Evolutionary conservation across 2,113 vertebrate species (phyloP).

Genomic region (Brienomyrus longianalis): DNA sequence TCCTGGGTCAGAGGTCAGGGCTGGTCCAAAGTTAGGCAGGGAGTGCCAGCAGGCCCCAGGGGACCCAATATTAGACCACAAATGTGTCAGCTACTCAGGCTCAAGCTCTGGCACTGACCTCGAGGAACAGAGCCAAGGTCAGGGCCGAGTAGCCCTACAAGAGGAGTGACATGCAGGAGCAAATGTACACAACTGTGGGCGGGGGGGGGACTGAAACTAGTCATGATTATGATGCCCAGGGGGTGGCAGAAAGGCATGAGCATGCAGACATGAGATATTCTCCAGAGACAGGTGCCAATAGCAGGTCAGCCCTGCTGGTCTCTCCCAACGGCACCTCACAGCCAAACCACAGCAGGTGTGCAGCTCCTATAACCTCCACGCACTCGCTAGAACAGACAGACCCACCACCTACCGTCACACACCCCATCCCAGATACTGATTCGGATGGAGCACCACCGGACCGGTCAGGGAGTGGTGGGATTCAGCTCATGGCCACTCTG

Average conservation of each 20-base stretch:
- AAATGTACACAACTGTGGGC: background rate
- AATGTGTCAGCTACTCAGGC: background rate
- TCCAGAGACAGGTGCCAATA: constrained; percentile 11
- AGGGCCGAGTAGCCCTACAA: background rate
- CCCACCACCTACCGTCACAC: background rate
- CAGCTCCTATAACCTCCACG: background rate
- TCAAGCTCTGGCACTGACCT: background rate
- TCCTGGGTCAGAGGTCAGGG: background rate
- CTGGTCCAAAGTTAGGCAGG: background rate
- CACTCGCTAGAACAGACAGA: background rate
- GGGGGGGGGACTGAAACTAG: constrained; percentile 30
- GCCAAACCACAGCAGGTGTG: background rate
- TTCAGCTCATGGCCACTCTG: background rate
- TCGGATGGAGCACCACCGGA: background rate
- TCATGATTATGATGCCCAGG: constrained; percentile 36
- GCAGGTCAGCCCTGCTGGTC: background rate
- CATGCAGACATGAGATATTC: constrained; percentile 8
- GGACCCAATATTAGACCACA: background rate
- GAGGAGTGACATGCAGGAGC: background rate
- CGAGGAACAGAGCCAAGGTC: background rate
- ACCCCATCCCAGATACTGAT: background rate
- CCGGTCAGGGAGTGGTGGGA: background rate
- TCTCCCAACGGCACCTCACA: too few relatives aligned
- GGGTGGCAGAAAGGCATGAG: constrained; percentile 24
- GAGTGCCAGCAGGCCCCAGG: background rate